Percentiles rank a stretch among this genome's conserved stretches.
These are phyloP conservation scores for Pseudopodoces humilis DNA, from an alignment of 2,113 vertebrate species.

Conservation along the genomic window DNA sequence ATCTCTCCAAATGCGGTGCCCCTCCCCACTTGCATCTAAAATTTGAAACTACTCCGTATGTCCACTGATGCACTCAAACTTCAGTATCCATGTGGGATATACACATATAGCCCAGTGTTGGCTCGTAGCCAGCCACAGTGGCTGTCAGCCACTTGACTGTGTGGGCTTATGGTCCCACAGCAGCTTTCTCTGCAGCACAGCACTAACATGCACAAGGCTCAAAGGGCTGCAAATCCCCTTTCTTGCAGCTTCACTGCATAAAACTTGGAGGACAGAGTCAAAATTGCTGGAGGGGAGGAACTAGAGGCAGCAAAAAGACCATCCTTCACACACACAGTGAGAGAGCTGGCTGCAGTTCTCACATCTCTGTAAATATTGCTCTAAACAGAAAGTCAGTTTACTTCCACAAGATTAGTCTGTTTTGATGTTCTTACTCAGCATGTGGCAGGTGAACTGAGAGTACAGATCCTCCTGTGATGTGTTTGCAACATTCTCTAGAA, in stretches of 20 bases:
- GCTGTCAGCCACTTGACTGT: neutral
- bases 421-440: neutral
- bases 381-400: neutral
- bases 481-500: constrained; percentile 38
- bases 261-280: neutral
- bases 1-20: neutral
- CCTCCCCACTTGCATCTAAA: neutral
- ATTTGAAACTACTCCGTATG: neutral
- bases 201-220: neutral
- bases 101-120: neutral
- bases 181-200: neutral
- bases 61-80: neutral
- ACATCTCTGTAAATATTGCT: neutral
- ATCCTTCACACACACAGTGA: neutral
- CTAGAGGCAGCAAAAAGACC: neutral
- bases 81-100: rapidly evolving
- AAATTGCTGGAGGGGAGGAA: neutral
- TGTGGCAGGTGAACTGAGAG: neutral
- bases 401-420: neutral
- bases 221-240: neutral
- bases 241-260: neutral
- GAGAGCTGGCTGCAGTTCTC: neutral
- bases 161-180: neutral
- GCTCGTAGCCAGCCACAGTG: neutral
- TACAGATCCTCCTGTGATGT: neutral